These are phyloP conservation scores for Drosophila pseudotalamancana DNA, from an alignment of 2,888 invertebrate species.

Conservation along the genomic window DNA sequence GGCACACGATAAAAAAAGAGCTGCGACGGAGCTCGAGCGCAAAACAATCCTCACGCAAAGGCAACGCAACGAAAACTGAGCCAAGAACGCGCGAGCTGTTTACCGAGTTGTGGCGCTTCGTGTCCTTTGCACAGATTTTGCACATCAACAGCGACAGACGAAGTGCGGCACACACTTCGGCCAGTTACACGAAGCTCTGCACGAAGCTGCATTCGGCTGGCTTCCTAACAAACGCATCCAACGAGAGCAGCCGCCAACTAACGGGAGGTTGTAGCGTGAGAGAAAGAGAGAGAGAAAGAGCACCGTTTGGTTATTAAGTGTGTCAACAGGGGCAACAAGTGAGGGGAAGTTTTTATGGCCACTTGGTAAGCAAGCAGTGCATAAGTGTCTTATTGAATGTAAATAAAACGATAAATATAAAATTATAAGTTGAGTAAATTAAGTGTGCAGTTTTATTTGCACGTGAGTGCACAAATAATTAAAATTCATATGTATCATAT, in stretches of 20 bases:
- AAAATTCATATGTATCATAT: no score
- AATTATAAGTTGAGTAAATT: no score
- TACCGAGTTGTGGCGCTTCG: slow-evolving; percentile 37
- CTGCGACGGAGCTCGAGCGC: slow-evolving; percentile 15
- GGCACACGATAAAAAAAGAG: slow-evolving; percentile 28
- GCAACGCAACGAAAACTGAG: slow-evolving; percentile 74
- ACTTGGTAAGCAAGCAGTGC: slow-evolving; percentile 8
- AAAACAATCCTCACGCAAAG: slow-evolving; percentile 62
- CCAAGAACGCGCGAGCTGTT: slow-evolving; percentile 24
- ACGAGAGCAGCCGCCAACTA: slow-evolving; percentile 11
- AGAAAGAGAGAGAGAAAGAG: slow-evolving; percentile 1
- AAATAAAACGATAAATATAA: no score
- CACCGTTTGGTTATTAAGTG: slow-evolving; percentile 8
- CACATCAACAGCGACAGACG: slow-evolving; percentile 20
- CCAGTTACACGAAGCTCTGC: slow-evolving; percentile 8
- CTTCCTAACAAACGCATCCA: slow-evolving; percentile 18
- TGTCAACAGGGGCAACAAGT: slow-evolving; percentile 35
- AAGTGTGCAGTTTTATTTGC: no score
- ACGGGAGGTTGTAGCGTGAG: neutral
- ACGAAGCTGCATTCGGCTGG: slow-evolving; percentile 34
- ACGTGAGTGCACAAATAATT: no score
- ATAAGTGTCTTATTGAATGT: neutral
- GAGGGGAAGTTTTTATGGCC: neutral
- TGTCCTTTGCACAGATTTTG: slow-evolving; percentile 46
- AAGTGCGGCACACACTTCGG: slow-evolving; percentile 23